phyloP scores from a whole-genome alignment of 2,113 vertebrate genomes.

The Syngnathus floridae region DNA sequence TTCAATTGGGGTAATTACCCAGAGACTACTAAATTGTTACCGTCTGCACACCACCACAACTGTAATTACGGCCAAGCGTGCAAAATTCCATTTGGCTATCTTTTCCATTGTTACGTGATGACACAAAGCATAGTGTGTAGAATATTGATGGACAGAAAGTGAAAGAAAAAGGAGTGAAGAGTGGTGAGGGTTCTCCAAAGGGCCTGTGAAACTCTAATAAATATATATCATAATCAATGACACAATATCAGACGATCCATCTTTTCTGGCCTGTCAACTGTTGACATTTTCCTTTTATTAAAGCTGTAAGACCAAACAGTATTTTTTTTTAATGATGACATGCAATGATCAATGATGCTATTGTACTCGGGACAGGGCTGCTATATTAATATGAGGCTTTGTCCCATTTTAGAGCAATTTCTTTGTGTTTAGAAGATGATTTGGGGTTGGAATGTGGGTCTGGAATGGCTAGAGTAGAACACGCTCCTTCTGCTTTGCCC shows the following conservation, averaged over 20 bases:
- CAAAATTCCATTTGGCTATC: slow-evolving; percentile 39
- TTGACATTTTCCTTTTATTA: slow-evolving; percentile 62
- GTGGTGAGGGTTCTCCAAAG: slow-evolving; percentile 7
- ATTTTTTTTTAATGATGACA: slow-evolving; percentile 47
- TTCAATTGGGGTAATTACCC: slow-evolving; percentile 62
- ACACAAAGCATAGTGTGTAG: slow-evolving; percentile 7
- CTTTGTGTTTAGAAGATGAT: slow-evolving; percentile 37
- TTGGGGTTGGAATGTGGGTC: slow-evolving; percentile 6
- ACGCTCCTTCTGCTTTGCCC: neutral
- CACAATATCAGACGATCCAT: slow-evolving; percentile 57
- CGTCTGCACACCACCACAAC: slow-evolving; percentile 47
- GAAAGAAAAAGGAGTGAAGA: neutral
- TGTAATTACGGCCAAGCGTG: slow-evolving; percentile 60
- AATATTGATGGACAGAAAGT: slow-evolving; percentile 14
- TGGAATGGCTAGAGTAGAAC: neutral
- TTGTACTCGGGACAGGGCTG: slow-evolving; percentile 35
- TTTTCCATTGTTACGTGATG: slow-evolving; percentile 24
- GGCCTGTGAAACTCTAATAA: slow-evolving; percentile 36
- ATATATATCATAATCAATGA: slow-evolving; percentile 55
- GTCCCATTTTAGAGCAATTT: slow-evolving; percentile 34
- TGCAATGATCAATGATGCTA: slow-evolving; percentile 52
- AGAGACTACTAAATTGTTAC: slow-evolving; percentile 53
- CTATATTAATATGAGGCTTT: slow-evolving; percentile 37
- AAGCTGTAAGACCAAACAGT: slow-evolving; percentile 44
- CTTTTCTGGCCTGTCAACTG: slow-evolving; percentile 46